These are phyloP conservation scores for Nyctibius bracteatus DNA, from an alignment of 2,113 vertebrate species.

Conservation along the genomic window DNA sequence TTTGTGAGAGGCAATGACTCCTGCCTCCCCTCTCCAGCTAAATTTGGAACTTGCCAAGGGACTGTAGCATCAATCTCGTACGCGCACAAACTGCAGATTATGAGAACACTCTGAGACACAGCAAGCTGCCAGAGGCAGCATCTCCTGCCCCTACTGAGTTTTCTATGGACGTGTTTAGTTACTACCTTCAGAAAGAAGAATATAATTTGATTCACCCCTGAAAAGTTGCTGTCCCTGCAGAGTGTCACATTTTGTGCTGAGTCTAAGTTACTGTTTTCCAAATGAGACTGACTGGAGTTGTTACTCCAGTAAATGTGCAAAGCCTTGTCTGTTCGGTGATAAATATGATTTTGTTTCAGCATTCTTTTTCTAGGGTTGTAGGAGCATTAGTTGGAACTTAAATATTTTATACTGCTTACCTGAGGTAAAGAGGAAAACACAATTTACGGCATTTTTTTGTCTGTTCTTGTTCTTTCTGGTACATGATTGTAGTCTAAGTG, in stretches of 20 bases:
- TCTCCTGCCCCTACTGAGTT: background rate
- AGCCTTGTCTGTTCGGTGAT: background rate
- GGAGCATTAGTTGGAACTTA: background rate
- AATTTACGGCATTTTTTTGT: background rate
- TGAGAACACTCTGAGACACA: background rate
- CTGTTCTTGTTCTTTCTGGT: background rate
- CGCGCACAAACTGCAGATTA: accelerated
- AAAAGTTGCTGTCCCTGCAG: background rate
- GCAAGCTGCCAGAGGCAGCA: background rate
- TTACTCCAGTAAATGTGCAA: background rate
- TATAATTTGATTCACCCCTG: background rate
- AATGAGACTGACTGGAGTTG: background rate
- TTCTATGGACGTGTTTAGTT: background rate
- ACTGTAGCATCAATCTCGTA: accelerated
- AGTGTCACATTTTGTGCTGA: background rate
- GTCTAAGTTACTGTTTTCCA: background rate
- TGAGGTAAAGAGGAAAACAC: background rate
- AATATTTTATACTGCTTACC: background rate
- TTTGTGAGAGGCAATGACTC: background rate
- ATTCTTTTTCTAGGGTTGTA: background rate
- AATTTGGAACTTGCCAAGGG: background rate
- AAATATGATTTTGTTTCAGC: background rate
- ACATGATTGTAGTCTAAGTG: background rate
- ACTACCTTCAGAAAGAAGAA: background rate
- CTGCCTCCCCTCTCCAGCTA: background rate